phyloP scores from a whole-genome alignment of 2,113 vertebrate species.

The Cariama cristata region DNA sequence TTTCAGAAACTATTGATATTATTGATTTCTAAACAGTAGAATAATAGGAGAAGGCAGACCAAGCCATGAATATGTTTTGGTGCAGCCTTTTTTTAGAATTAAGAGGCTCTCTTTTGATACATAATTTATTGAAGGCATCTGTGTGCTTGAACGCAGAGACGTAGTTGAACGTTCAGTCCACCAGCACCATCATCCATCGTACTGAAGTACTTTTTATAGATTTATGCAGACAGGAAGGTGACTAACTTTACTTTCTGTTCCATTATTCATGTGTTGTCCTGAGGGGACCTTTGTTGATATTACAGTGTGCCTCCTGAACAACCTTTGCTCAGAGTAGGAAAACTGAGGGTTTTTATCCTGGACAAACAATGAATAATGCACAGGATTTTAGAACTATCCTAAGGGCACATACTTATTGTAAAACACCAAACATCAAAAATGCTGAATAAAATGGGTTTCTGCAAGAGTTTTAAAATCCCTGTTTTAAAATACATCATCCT shows the following conservation, averaged over 20 bases:
- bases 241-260: conserved; percentile 47
- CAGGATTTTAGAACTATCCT: background rate
- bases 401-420: background rate
- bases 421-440: background rate
- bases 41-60: background rate
- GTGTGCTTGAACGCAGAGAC: background rate
- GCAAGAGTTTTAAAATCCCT: background rate
- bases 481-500: background rate
- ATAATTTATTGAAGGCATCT: conserved; percentile 23
- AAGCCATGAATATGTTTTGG: background rate
- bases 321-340: conserved; percentile 4
- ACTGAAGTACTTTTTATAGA: background rate
- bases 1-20: conserved; percentile 30
- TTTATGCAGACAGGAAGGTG: conserved; percentile 27
- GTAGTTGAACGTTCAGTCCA: background rate
- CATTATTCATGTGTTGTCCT: conserved; percentile 56
- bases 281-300: conserved; percentile 11
- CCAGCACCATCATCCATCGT: background rate
- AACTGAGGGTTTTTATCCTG: background rate
- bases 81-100: background rate
- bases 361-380: conserved; percentile 13
- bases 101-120: conserved; percentile 17
- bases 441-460: background rate
- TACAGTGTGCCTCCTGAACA: background rate
- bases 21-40: conserved; percentile 18